Evolutionary conservation across 2,797 vertebrate genomes (phyloP), one percentile per base, ranked within the genome.

Genomic region (Onychomys arenicola): DNA sequence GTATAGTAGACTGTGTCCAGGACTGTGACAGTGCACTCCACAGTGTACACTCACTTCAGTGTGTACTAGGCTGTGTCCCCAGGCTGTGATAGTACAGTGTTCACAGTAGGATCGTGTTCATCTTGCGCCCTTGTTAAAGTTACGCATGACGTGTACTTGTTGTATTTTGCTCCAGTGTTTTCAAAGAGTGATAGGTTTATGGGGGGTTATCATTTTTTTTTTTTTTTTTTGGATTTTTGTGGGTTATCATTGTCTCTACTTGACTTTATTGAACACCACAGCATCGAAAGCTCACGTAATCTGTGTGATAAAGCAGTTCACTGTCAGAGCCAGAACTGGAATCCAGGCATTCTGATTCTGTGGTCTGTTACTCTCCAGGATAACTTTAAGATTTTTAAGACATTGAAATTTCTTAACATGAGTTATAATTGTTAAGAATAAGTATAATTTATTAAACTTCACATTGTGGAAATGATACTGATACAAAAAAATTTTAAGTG

Each of bases 401-500:
- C 67, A 2, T 63, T 71, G 46, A 13, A 25, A 95, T 95, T 3
- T 93, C 21, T 93, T 59, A 32, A 29, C 75, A 76, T 29, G 6
- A 67, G 2, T 82, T 95, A 32, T 4, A 89, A 90, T 83, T 63
- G 61, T 89, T 55, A 27, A 81, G 32, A n/a, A 69, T n/a, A 69
- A 91, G 55, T 90, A 55, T 9, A 80, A 34, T 71, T 92, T 71
- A 92, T 83, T 96, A 80, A 93, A 78, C 90, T 90, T 90, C 43
- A 89, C 17, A 94, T 78, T 40, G 75, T 77, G 59, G 2, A 34
- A 32, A 92, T 83, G 87, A 11, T 89, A 16, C 29, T 82, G 27
- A 37, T 92, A 77, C 34, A 76, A 86, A 59, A 95, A 92, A 25
- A 2, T n/a, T 87, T 95, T 91, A 57, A 93, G 87, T 71, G 57